These are phyloP conservation scores for Tholera decimalis DNA, from an alignment of 2,888 invertebrate genomes.

Conservation along the genomic window DNA sequence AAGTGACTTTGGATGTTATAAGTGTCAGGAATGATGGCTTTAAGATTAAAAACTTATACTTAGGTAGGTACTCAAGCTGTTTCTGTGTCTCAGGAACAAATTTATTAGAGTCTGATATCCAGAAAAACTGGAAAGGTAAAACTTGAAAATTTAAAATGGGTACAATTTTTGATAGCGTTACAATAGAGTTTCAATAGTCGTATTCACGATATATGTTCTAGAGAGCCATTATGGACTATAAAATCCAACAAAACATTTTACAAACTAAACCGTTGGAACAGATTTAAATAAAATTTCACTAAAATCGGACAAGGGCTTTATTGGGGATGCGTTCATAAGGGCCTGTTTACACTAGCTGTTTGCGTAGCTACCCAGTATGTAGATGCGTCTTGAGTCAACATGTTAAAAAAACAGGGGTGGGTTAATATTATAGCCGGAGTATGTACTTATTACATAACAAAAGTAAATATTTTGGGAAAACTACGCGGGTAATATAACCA, in stretches of 20 bases:
- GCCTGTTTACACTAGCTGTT: slow-evolving; percentile 87
- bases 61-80: too few species aligned
- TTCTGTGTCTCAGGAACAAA: too few species aligned
- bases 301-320: slow-evolving; percentile 78
- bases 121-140: neutral
- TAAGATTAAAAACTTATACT: neutral
- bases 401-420: slow-evolving; percentile 89
- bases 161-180: neutral
- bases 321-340: slow-evolving; percentile 86
- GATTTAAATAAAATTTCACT: slow-evolving; percentile 74
- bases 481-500: slow-evolving; percentile 69
- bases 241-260: slow-evolving; percentile 12
- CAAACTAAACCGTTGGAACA: slow-evolving; percentile 35
- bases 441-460: slow-evolving; percentile 72
- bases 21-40: neutral
- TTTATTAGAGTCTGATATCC: neutral
- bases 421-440: slow-evolving; percentile 73
- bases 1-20: neutral
- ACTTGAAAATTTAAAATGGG: neutral
- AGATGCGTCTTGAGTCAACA: slow-evolving; percentile 90
- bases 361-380: slow-evolving; percentile 87
- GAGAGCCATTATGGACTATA: slow-evolving; percentile 1
- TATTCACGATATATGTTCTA: slow-evolving; percentile 38
- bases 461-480: slow-evolving; percentile 74
- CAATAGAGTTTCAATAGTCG: neutral